A percentile compares a stretch with the other conserved stretches of the same genome.
phyloP scores from a whole-genome alignment of 2,888 invertebrate species.

The Eremobia ochroleuca region DNA sequence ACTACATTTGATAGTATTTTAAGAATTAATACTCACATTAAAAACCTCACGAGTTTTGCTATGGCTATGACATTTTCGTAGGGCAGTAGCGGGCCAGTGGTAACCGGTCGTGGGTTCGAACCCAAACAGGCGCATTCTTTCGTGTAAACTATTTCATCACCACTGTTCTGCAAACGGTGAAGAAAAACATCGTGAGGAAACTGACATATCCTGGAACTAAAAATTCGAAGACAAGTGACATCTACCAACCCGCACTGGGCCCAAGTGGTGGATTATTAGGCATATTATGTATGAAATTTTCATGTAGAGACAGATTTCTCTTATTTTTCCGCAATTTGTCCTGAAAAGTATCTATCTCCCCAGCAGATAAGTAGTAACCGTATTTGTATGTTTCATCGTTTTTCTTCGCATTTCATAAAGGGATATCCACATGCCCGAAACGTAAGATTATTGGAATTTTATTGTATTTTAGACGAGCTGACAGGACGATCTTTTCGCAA shows the following conservation, averaged over 20 bases:
- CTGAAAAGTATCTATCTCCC: slow-evolving; percentile 10
- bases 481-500: neutral
- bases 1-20: neutral
- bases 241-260: no score
- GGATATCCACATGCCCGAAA: slow-evolving; percentile 27
- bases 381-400: slow-evolving; percentile 9
- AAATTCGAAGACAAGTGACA: no score
- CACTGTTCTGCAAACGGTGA: no score
- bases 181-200: no score
- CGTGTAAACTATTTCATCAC: no score
- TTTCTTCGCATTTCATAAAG: slow-evolving; percentile 21
- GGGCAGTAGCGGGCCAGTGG: no score
- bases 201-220: no score
- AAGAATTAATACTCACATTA: neutral
- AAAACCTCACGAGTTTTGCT: neutral
- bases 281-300: neutral
- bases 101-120: no score
- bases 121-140: no score
- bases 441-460: slow-evolving; percentile 26
- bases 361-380: neutral
- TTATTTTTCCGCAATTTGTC: slow-evolving; percentile 9
- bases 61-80: neutral
- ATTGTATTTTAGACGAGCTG: slow-evolving; percentile 31
- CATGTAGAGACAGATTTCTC: neutral
- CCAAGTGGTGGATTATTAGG: no score